Base-by-base conservation (phyloP, 2,797 vertebrate species). In the Lindbergichthys nudifrons region DNA sequence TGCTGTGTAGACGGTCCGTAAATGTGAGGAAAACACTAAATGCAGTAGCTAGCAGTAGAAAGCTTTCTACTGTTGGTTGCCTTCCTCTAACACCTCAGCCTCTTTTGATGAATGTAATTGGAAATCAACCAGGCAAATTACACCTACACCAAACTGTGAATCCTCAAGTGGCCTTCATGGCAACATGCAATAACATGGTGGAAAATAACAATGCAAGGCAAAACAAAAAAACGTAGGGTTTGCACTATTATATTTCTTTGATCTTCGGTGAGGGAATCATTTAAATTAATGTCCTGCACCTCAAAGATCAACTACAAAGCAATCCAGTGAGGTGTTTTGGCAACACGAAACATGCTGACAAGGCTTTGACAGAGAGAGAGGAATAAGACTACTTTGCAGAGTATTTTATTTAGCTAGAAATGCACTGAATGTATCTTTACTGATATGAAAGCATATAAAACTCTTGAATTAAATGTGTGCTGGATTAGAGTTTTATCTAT, bases 121-220 rank as follows among this genome's bases (percentile, higher is more conserved):
- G 14, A 26, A 53, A 59, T 69, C 46, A 68, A 70, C 43, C 48
- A 65, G 21, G 67, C 53, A 72, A 75, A 75, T 83, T 46, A 59
- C 53, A 65, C 23, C 41, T 46, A 39, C 8, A 21, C 12, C 46
- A 10, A 80, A 77, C 60, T 42, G 45, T 53, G 30, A 52, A 30
- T 52, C 43, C 60, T 71, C 65, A 57, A 75, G 84, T 78, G 59
- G 46, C 43, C 45, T 41, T 71, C 41, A 72, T 57, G 39, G 14
- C 32, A 54, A 57, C 48, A 59, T 71, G 61, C 50, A 56, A 18
- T 18, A 63, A 52, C 51, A 57, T 32, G 48, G 41, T 53, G 30
- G 30, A 32, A 30, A 48, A 26, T 26, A 73, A 26, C 8, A 39
- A 56, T 9, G 53, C 48, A 57, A 56, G 32, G 19, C 18, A 23